phyloP scores from a whole-genome alignment of 2,888 invertebrate species.

The Oligia fasciuncula region DNA sequence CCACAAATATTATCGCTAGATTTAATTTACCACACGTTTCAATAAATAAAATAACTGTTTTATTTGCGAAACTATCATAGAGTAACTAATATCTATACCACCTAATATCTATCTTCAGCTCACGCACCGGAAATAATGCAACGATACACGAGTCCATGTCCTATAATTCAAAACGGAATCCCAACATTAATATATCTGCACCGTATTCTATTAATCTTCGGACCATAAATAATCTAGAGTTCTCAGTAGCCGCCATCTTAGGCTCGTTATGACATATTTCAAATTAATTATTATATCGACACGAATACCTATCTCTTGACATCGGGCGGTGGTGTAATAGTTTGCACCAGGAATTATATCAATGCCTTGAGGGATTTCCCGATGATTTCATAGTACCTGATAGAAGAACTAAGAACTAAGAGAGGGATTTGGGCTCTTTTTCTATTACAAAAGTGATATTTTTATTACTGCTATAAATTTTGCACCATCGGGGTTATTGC shows the following conservation, averaged over 20 bases:
- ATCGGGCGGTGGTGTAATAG: constrained; percentile 27
- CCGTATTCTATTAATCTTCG: constrained; percentile 54
- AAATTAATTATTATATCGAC: constrained; percentile 70
- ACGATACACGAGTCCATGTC: constrained; percentile 14
- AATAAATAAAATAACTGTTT: background rate
- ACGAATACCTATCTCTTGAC: constrained; percentile 55
- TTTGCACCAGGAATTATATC: constrained; percentile 10
- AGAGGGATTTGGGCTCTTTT: background rate
- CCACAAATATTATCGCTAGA: background rate
- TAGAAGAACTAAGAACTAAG: background rate
- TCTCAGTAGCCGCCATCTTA: constrained; percentile 57
- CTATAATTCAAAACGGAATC: constrained; percentile 41
- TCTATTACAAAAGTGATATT: background rate
- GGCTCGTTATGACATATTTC: constrained; percentile 70
- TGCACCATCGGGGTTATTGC: background rate
- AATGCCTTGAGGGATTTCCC: background rate
- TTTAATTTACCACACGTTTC: background rate
- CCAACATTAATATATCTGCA: constrained; percentile 43
- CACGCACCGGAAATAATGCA: constrained; percentile 43
- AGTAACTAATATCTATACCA: background rate
- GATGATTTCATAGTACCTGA: background rate
- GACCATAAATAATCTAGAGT: constrained; percentile 59
- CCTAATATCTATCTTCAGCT: background rate
- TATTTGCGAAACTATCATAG: background rate
- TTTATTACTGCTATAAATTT: background rate